These are phyloP conservation scores for Autographa gamma DNA, from an alignment of 2,888 invertebrate species.

Conservation along the genomic window DNA sequence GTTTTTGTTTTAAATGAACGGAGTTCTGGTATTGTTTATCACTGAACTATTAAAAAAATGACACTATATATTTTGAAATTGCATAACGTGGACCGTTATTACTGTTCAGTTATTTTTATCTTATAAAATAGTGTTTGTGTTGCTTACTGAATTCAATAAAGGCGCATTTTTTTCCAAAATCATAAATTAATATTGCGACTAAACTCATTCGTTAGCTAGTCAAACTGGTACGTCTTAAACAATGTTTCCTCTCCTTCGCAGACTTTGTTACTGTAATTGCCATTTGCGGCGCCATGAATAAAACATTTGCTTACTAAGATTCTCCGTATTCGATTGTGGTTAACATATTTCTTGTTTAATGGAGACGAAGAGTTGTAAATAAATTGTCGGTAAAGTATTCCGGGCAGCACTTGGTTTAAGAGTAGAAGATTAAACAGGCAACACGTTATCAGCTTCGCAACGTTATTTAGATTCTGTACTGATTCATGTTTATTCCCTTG, in stretches of 20 bases:
- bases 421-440: constrained; percentile 56
- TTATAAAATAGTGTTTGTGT: no score
- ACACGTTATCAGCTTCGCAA: constrained; percentile 47
- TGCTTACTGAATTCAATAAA: no score
- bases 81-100: no score
- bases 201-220: constrained; percentile 11
- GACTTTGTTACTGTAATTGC: constrained; percentile 79
- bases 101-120: no score
- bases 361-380: constrained; percentile 72
- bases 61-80: no score
- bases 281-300: constrained; percentile 80
- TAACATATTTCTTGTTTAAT: constrained; percentile 75
- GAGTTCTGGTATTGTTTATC: no score
- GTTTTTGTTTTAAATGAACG: no score
- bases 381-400: constrained; percentile 61
- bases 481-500: constrained; percentile 46
- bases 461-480: constrained; percentile 55
- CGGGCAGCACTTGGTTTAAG: constrained; percentile 49
- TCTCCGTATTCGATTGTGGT: constrained; percentile 78
- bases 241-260: constrained; percentile 41
- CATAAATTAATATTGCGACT: background rate
- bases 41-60: no score
- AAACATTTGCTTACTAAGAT: constrained; percentile 82
- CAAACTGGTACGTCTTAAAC: constrained; percentile 38
- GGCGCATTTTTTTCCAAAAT: no score